Conservation (phyloP, 2,113 vertebrate genomes). For the Bubalus kerabau region DNA sequence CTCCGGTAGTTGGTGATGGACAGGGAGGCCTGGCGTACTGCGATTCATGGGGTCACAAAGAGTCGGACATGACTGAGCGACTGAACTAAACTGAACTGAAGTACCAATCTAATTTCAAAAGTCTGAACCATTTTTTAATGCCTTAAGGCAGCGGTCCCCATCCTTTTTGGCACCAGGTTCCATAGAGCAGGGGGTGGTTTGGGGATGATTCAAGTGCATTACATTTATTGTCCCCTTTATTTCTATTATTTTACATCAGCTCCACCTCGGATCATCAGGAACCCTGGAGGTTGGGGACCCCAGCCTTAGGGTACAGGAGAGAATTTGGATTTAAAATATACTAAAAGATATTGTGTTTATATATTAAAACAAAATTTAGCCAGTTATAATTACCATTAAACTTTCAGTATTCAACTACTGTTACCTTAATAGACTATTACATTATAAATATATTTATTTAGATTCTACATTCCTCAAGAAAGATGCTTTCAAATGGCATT, state of each 20-base stretch:
- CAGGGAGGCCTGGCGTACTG: no score
- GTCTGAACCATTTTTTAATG: constrained; percentile 48
- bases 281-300: background rate
- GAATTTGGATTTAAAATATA: constrained; percentile 29
- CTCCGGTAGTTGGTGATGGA: no score
- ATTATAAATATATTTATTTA: constrained; percentile 8
- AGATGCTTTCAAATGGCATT: background rate
- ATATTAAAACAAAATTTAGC: constrained; percentile 18
- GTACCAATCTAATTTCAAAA: constrained; percentile 37
- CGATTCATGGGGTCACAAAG: no score
- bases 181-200: background rate
- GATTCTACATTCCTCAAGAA: background rate
- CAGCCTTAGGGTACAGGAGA: background rate
- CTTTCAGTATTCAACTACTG: background rate
- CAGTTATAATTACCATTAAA: constrained; percentile 34
- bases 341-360: constrained; percentile 17
- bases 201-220: background rate
- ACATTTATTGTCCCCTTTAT: background rate
- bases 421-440: background rate
- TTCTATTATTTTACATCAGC: background rate
- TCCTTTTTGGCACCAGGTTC: background rate
- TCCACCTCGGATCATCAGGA: background rate
- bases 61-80: no score
- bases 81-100: background rate
- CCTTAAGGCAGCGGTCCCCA: background rate